phyloP scores from a whole-genome alignment of 2,888 invertebrate genomes.

The Eupithecia tripunctaria region DNA sequence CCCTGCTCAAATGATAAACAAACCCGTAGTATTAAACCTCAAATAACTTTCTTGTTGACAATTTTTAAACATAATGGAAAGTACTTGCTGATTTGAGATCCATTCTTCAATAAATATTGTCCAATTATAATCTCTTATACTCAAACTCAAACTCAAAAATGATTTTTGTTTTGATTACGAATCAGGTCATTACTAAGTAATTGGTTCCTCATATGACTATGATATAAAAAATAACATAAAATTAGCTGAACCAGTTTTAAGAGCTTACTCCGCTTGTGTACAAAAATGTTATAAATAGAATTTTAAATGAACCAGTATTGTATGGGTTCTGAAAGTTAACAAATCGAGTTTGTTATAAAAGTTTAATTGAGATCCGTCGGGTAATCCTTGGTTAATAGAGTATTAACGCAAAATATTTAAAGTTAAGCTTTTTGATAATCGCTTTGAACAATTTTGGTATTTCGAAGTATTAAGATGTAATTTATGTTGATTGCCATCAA shows the following conservation, averaged over 20 bases:
- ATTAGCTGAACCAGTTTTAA: conserved; percentile 31
- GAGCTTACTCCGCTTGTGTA: conserved; percentile 25
- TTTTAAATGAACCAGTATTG: conserved; percentile 31
- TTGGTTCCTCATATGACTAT: too few relatives aligned
- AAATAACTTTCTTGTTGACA: too few relatives aligned
- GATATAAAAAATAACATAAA: too few relatives aligned
- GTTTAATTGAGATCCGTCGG: conserved; percentile 40
- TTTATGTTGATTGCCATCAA: background rate
- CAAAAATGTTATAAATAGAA: conserved; percentile 36
- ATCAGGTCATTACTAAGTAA: too few relatives aligned
- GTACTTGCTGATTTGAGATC: too few relatives aligned
- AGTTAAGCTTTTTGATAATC: conserved; percentile 23
- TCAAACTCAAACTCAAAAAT: too few relatives aligned
- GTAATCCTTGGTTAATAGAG: conserved; percentile 40
- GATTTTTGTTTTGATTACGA: too few relatives aligned
- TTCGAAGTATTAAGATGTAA: background rate
- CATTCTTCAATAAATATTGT: too few relatives aligned
- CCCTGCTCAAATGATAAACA: too few relatives aligned
- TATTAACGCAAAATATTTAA: conserved; percentile 33
- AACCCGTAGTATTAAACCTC: too few relatives aligned
- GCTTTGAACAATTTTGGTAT: background rate
- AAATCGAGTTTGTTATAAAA: conserved; percentile 41
- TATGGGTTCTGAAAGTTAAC: conserved; percentile 41
- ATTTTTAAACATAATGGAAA: too few relatives aligned
- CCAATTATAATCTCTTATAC: too few relatives aligned